Evolutionary conservation across 2,888 invertebrate species (phyloP), one percentile per base, ranked within the genome.

Genomic region (Vanessa cardui): DNA sequence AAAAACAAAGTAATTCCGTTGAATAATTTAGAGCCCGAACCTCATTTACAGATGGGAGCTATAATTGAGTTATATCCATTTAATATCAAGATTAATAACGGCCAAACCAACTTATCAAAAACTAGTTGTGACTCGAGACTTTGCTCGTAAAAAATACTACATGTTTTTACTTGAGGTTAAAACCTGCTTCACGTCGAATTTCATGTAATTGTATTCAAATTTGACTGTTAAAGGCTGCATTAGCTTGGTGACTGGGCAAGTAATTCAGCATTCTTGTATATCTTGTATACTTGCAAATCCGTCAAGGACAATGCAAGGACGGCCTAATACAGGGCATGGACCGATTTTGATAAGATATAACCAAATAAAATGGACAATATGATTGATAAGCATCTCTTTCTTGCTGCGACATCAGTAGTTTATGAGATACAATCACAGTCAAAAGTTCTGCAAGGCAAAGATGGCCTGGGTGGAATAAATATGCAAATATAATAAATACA

Each of bases 261-360:
- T 64, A 83, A 69, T 12, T 77, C 83, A 49, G 86, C 91, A 20
- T 77, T 87, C 70, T 83, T 92, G 69, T 92, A 92, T 91, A 92
- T 92, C 72, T n/a, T n/a, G n/a, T n/a, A n/a, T n/a, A n/a, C 85
- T 87, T 18, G 90, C 86, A 64, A 90, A 92, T 18, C 92, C 92
- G 68, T 92, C 91, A 16, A 91, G 89, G 1, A 86, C 84, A 15
- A 86, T 75, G 68, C 92, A 92, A 16, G 92, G 92, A 73, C 88
- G 84, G 44, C 92, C 91, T 73, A 91, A 74, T 9, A 92, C 84
- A 59, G 92, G 91, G 78, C 92, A 92, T 16, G 92, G 92, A 6
- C 90, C 91, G 3, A 92, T 84, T 60, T 83, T 78, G 58, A 92
- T 86, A 1, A 90, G 91, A 1, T 90, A 92, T 21, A 92, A 75